Conservation (phyloP, 35 echinoderm and acorn worm genomes). For the Lytechinus pictus region DNA sequence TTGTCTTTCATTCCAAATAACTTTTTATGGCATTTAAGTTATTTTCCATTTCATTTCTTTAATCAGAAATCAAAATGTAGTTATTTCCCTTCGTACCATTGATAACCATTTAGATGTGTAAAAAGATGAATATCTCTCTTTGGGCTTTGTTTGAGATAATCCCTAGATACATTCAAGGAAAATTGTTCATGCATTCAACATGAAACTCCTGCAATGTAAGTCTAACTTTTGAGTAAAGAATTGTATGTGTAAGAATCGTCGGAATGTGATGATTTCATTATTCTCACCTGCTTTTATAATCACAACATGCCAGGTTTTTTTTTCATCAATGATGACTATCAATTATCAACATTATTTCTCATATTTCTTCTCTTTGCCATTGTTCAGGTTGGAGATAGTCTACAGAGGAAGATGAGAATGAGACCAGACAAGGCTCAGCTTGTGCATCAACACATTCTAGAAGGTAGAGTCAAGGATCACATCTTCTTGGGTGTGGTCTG, state of each 20-base stretch:
- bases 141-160: not conserved
- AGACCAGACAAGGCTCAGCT: constrained; percentile 95
- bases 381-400: constrained; percentile 92
- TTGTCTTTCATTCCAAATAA: not conserved
- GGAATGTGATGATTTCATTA: not conserved
- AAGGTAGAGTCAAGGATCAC: constrained; percentile 71
- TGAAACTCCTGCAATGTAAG: not conserved
- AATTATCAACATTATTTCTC: not conserved
- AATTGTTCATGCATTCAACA: no score
- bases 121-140: not conserved
- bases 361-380: constrained; percentile 54
- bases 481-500: constrained; percentile 1
- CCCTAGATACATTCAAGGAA: not conserved
- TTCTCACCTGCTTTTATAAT: not conserved
- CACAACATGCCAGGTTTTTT: no score
- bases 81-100: not conserved
- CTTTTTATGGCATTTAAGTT: no score
- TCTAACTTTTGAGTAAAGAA: not conserved
- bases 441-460: constrained; percentile 97
- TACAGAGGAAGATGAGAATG: constrained; percentile 97
- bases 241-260: not conserved
- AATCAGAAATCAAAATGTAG: not conserved
- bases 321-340: not conserved
- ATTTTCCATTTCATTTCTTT: not conserved
- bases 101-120: not conserved